A percentile compares a stretch with the other conserved stretches of the same genome.
Conservation (phyloP, 2,888 invertebrate genomes). For the Acrocyrtus sp. region DNA sequence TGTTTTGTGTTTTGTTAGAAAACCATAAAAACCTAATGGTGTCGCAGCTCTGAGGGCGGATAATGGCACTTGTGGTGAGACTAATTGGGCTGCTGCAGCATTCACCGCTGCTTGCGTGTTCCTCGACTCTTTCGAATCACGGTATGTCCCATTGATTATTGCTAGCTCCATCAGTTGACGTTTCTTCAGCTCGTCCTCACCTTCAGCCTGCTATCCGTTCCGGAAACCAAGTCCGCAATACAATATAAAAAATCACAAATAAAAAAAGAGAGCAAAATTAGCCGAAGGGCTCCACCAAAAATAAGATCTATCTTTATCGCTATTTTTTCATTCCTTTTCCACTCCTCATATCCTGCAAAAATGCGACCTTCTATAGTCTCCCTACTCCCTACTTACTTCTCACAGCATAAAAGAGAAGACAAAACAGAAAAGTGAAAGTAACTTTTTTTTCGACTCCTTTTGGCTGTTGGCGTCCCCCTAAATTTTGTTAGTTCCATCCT, state of each 20-base stretch:
- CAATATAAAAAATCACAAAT: neutral
- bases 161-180: conserved; percentile 99
- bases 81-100: conserved; percentile 62
- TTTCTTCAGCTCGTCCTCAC: conserved; percentile 99
- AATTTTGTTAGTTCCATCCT: neutral
- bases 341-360: too few species aligned
- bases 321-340: too few species aligned
- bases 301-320: too few species aligned
- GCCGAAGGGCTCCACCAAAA: too few species aligned
- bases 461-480: too few species aligned
- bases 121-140: conserved; percentile 78
- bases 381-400: too few species aligned
- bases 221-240: conserved; percentile 27
- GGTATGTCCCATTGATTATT: conserved; percentile 99
- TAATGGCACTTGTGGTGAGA: conserved; percentile 64
- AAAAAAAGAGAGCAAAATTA: too few species aligned
- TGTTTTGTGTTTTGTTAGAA: conserved; percentile 62
- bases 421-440: neutral
- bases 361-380: too few species aligned
- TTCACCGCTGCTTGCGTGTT: conserved; percentile 56
- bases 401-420: too few species aligned
- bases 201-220: conserved; percentile 99
- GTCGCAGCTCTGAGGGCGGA: conserved; percentile 63
- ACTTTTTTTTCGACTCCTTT: conserved; percentile 1
- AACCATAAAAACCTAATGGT: conserved; percentile 64